These are phyloP conservation scores for Argopecten irradians DNA, from an alignment of 1,140 invertebrate genomes.

Conservation along the genomic window DNA sequence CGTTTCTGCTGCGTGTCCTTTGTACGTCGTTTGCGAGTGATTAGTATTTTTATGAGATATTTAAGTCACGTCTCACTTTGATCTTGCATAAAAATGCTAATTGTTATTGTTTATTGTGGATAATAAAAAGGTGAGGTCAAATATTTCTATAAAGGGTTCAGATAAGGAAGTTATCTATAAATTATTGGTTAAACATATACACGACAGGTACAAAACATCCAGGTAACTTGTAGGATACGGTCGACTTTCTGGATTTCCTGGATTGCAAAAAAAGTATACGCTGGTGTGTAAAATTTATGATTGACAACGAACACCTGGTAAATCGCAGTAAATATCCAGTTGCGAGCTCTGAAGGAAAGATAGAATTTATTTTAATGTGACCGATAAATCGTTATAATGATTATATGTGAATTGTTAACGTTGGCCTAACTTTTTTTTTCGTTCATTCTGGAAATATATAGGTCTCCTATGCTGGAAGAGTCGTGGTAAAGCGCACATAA, in stretches of 20 bases:
- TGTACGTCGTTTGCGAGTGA: background rate
- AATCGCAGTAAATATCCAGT: background rate
- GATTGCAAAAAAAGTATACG: background rate
- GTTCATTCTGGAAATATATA: too few species aligned
- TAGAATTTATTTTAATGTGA: background rate
- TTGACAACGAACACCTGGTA: background rate
- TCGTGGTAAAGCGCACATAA: too few species aligned
- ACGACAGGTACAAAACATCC: background rate
- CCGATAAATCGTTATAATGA: background rate
- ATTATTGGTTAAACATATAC: background rate
- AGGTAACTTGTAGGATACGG: background rate
- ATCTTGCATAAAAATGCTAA: background rate
- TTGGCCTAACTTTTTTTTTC: background rate
- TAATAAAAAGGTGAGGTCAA: background rate
- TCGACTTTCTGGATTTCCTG: background rate
- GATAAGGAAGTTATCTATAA: background rate
- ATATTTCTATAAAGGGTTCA: background rate
- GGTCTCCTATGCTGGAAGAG: too few species aligned
- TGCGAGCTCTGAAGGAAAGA: background rate
- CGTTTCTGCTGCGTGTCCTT: too few species aligned
- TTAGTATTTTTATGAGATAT: background rate
- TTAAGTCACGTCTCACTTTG: background rate
- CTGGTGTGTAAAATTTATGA: background rate
- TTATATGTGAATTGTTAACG: background rate
- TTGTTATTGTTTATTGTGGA: too few species aligned